phyloP scores from a whole-genome alignment of 2,888 invertebrate species.

The Aleiodes leptofemur region DNA sequence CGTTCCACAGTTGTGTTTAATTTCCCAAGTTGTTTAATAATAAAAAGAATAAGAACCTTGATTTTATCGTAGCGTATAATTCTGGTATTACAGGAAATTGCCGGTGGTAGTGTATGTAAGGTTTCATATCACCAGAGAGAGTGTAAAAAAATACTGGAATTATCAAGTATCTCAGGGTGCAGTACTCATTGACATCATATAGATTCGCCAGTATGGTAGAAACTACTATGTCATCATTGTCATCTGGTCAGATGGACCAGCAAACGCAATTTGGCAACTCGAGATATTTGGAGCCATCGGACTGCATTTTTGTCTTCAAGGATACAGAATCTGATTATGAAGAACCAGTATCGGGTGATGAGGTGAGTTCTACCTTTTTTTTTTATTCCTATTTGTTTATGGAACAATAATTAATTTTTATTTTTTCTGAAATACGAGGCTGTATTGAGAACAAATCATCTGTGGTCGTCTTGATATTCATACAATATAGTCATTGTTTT shows the following conservation, averaged over 20 bases:
- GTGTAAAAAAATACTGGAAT: constrained; percentile 40
- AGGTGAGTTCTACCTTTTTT: constrained; percentile 61
- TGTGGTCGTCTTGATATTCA: too few species aligned
- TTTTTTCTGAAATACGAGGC: too few species aligned
- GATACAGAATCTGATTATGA: constrained; percentile 71
- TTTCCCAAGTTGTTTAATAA: constrained; percentile 27
- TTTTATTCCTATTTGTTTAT: neutral
- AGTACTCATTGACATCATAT: constrained; percentile 35
- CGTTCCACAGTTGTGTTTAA: constrained; percentile 22
- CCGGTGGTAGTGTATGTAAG: constrained; percentile 31
- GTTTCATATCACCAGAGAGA: constrained; percentile 38
- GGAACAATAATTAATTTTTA: too few species aligned
- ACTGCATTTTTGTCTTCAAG: constrained; percentile 73
- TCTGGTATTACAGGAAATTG: constrained; percentile 32
- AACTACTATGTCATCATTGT: constrained; percentile 52
- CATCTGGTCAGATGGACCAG: constrained; percentile 57
- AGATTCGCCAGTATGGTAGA: constrained; percentile 64
- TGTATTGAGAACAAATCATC: too few species aligned
- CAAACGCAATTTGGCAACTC: constrained; percentile 73
- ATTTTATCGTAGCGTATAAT: constrained; percentile 40
- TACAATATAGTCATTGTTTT: too few species aligned
- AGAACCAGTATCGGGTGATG: constrained; percentile 69
- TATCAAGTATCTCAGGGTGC: constrained; percentile 43
- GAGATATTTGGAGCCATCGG: constrained; percentile 68
- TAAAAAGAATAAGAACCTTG: constrained; percentile 48